These are phyloP conservation scores for Peucedramus taeniatus DNA, from an alignment of 2,113 vertebrate species.

Conservation along the genomic window DNA sequence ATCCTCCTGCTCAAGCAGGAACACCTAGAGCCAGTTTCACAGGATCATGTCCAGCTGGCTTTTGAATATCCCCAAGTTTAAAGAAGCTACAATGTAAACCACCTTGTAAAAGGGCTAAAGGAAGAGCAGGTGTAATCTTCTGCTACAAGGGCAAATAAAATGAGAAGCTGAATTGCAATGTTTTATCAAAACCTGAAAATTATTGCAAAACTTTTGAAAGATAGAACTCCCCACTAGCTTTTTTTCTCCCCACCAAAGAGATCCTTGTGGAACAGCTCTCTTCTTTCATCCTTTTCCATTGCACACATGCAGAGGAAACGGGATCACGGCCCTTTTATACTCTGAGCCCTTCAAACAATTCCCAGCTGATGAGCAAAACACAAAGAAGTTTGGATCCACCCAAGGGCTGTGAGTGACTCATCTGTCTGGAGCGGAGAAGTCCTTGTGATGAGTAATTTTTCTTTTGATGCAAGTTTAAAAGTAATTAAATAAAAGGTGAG, in stretches of 20 bases:
- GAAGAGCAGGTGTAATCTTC: background rate
- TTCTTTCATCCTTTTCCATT: background rate
- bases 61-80: background rate
- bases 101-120: background rate
- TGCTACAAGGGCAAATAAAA: background rate
- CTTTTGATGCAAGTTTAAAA: conserved; percentile 3
- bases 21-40: background rate
- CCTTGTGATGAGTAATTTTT: conserved; percentile 10
- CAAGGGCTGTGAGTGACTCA: background rate
- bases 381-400: background rate
- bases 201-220: background rate
- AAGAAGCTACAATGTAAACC: background rate
- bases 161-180: background rate
- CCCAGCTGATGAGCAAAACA: background rate
- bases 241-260: background rate
- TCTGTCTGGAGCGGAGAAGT: background rate
- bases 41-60: background rate
- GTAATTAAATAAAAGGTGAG: conserved; percentile 4
- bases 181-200: background rate
- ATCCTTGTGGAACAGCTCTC: background rate
- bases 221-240: background rate
- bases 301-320: background rate
- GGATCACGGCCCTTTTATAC: background rate
- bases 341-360: background rate
- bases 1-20: background rate